phyloP scores from a whole-genome alignment of 1,140 invertebrate genomes.

The Amphibalanus amphitrite region DNA sequence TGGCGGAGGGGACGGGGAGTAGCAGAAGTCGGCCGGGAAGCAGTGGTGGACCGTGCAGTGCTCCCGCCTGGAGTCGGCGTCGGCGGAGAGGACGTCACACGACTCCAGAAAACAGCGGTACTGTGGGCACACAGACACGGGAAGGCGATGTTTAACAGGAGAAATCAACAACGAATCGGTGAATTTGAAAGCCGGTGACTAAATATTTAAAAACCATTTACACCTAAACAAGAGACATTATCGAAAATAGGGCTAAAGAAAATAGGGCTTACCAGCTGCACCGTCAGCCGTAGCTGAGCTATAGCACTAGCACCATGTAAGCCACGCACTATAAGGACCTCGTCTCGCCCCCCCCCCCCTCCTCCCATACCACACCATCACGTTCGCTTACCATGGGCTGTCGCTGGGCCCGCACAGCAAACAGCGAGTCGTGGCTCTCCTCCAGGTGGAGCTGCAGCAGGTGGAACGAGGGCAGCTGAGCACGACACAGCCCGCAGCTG shows the following conservation, averaged over 20 bases:
- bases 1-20: not conserved
- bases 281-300: too few relatives aligned
- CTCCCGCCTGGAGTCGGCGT: not conserved
- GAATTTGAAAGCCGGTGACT: too few relatives aligned
- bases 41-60: not conserved
- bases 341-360: too few relatives aligned
- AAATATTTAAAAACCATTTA: too few relatives aligned
- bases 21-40: conserved; percentile 1
- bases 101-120: not conserved
- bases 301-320: too few relatives aligned
- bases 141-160: too few relatives aligned
- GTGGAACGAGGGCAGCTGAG: not conserved
- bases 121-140: not conserved
- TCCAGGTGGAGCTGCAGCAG: not conserved
- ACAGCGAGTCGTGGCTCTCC: not conserved
- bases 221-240: too few relatives aligned
- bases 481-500: not conserved
- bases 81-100: not conserved
- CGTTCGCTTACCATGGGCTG: not conserved
- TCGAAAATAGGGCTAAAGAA: too few relatives aligned
- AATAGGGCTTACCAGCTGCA: too few relatives aligned
- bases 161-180: too few relatives aligned
- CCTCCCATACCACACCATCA: too few relatives aligned
- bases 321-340: too few relatives aligned
- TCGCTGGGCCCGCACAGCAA: not conserved